Evolutionary conservation across 2,113 vertebrate genomes (phyloP), one percentile per base, ranked within the genome.

Genomic region (Apteryx owenii): DNA sequence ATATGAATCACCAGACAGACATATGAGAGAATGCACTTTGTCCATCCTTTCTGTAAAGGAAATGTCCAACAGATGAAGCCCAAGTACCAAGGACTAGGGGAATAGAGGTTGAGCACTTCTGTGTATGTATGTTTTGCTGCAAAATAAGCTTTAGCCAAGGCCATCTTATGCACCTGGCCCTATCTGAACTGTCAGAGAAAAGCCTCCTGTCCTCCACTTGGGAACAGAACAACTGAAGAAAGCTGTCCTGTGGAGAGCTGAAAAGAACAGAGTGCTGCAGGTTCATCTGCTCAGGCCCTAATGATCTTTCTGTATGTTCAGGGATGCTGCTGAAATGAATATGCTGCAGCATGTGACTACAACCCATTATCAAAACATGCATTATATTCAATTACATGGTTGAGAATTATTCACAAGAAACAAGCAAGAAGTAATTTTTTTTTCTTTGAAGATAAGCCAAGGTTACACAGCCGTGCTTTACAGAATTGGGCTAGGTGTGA

Each of bases 301-400:
- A 2, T 20, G 22, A 61, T 71, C 51, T n/a, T 31, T 61, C 15
- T 56, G 38, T 54, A 9, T 12, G 3, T 42, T 46, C 8, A 66
- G 75, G 46, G 50, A 33, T 42, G 33, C 38, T 50, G 38, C 44
- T 89, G n/a, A 77, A 71, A 61, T 7, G 4, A 71, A 15, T 61
- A 25, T 25, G 10, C 29, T 42, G 29, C 65, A 77, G 38, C 25
- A 25, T 26, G 14, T 46, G 40, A 62, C 46, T 62, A 14, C 12
- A 73, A 0, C 44, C 25, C 18, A 5, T 68, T 61, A 42, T 46
- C 11, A 70, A 94, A 48, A 9, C 7, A 4, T 66, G 51, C 12
- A 2, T 62, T 78, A 38, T 19, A 31, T 5, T 64, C 28, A 42
- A 0, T 28, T 61, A 19, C 14, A 42, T 0, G 1, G 26, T 10